Percentiles rank a stretch among this genome's conserved stretches.
phyloP scores from a whole-genome alignment of 2,797 vertebrate species.

The Rhincodon typus region DNA sequence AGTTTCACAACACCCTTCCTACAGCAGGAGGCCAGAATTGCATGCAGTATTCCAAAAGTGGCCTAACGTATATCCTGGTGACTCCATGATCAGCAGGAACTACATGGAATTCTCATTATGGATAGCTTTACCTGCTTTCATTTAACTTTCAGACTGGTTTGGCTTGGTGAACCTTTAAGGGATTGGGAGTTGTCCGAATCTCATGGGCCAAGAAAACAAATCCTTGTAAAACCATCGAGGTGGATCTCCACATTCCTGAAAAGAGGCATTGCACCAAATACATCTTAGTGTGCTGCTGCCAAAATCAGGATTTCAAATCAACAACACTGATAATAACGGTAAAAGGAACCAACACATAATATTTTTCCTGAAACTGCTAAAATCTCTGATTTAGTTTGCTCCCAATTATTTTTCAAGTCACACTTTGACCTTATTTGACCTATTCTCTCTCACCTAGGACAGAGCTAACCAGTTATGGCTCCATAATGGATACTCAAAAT shows the following conservation, averaged over 20 bases:
- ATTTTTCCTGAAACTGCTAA: too few species aligned
- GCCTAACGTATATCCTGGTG: too few species aligned
- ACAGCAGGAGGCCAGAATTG: too few species aligned
- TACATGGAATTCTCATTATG: not conserved
- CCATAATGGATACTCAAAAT: not conserved
- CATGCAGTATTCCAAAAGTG: too few species aligned
- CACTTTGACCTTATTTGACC: not conserved
- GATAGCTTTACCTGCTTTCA: not conserved
- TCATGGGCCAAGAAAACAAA: not conserved
- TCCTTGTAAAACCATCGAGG: not conserved
- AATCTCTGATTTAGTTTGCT: not conserved
- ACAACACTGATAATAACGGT: not conserved
- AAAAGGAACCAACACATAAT: not conserved
- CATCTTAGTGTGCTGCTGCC: not conserved
- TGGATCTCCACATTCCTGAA: not conserved
- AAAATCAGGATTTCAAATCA: not conserved
- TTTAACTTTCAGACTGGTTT: not conserved
- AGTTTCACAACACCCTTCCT: too few species aligned
- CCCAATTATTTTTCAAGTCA: not conserved
- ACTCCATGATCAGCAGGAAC: not conserved
- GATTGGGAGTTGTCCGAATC: too few species aligned
- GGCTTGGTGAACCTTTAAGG: not conserved
- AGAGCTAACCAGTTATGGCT: not conserved
- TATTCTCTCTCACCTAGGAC: not conserved
- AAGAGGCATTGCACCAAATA: not conserved